Evolutionary conservation across 1,140 invertebrate genomes (phyloP).

Genomic region (Dendrolimus kikuchii): DNA sequence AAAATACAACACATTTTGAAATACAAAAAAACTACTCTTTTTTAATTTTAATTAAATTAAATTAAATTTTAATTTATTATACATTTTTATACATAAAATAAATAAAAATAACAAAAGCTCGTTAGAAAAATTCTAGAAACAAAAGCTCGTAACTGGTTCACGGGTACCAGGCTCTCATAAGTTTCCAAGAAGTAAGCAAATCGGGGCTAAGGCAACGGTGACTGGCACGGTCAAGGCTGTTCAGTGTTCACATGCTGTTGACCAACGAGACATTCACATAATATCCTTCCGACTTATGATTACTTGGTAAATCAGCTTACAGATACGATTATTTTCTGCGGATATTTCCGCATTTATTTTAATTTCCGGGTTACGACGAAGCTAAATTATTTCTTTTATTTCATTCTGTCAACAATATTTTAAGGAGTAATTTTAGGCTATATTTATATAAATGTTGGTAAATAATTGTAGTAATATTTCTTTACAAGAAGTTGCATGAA

Average conservation of each 20-base stretch:
- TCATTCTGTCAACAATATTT: too few relatives aligned
- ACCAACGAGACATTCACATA: background rate
- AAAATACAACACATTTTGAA: too few relatives aligned
- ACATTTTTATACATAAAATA: too few relatives aligned
- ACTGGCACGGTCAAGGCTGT: constrained; percentile 18
- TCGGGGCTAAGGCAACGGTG: constrained; percentile 13
- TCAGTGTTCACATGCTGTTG: background rate
- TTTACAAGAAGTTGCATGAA: too few relatives aligned
- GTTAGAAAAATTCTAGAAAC: background rate
- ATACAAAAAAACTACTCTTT: too few relatives aligned
- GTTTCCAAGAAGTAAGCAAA: constrained; percentile 9
- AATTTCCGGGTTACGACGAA: background rate
- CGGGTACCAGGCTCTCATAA: constrained; percentile 15
- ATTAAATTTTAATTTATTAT: too few relatives aligned
- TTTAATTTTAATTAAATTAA: too few relatives aligned
- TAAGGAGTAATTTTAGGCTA: too few relatives aligned
- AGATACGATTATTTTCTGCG: background rate
- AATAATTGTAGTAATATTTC: too few relatives aligned
- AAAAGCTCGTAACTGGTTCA: constrained; percentile 10
- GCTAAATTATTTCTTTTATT: too few relatives aligned
- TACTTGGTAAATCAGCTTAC: constrained; percentile 2
- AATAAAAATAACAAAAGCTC: too few relatives aligned
- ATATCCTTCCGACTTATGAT: constrained; percentile 5
- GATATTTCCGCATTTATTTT: background rate
- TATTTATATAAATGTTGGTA: too few relatives aligned